These are phyloP conservation scores for Nematopogon swammerdamellus DNA, from an alignment of 2,888 invertebrate species.

Conservation along the genomic window DNA sequence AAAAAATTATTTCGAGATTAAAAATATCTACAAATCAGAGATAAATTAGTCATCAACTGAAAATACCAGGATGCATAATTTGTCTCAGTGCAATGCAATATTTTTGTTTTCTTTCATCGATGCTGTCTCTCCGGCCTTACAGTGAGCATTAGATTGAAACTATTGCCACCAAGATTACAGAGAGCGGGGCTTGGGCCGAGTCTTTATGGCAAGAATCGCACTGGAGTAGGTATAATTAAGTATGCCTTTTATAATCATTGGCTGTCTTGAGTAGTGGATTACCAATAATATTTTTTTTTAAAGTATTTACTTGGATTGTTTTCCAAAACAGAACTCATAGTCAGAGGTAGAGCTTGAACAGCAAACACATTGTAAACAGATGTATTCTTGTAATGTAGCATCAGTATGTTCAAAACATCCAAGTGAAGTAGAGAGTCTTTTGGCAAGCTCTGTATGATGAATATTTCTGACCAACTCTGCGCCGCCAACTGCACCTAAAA, in stretches of 20 bases:
- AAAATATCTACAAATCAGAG: not conserved
- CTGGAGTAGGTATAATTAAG: slow-evolving; percentile 24
- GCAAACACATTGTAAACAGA: not conserved
- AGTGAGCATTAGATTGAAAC: slow-evolving; percentile 9
- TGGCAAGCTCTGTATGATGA: not conserved
- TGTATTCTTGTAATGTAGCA: not conserved
- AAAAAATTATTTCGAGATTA: not conserved
- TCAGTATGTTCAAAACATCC: not conserved
- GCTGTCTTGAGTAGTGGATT: slow-evolving; percentile 16
- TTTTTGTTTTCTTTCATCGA: slow-evolving; percentile 3
- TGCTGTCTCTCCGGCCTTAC: slow-evolving; percentile 15
- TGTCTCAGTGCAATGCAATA: slow-evolving; percentile 1
- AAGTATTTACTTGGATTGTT: slow-evolving; percentile 7
- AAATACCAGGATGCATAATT: not conserved
- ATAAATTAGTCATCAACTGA: slow-evolving; percentile 1
- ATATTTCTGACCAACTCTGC: not conserved
- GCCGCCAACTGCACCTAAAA: not conserved
- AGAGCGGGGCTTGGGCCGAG: slow-evolving; percentile 13
- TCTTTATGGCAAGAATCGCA: slow-evolving; percentile 9
- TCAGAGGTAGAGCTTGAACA: not conserved
- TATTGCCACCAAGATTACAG: slow-evolving; percentile 14
- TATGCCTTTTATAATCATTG: slow-evolving; percentile 41
- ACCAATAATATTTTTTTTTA: not conserved
- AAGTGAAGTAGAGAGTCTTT: not conserved
- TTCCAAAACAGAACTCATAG: slow-evolving; percentile 7